Evolutionary conservation across 2,888 invertebrate species (phyloP).

Genomic region (Chloromyia formosa): DNA sequence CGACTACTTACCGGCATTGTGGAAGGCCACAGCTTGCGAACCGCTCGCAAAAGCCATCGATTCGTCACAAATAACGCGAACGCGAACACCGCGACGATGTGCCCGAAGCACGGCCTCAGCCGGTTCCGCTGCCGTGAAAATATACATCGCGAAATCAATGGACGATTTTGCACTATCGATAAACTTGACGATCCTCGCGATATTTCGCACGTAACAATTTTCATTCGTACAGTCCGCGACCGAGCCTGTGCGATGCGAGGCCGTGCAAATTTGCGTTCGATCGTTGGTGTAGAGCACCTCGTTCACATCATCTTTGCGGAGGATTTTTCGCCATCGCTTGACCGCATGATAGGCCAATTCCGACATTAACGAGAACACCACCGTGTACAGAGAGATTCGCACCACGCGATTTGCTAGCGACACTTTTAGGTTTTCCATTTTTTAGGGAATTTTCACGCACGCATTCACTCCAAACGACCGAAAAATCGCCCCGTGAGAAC

Average conservation of each 20-base stretch:
- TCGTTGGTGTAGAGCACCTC: slow-evolving; percentile 46
- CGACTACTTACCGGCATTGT: slow-evolving; percentile 45
- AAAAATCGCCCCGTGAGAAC: background rate
- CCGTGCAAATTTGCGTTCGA: slow-evolving; percentile 43
- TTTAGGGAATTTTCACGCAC: background rate
- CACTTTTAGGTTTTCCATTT: slow-evolving; percentile 21
- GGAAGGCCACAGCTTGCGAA: slow-evolving; percentile 43
- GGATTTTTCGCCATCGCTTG: slow-evolving; percentile 35
- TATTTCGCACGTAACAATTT: slow-evolving; percentile 41
- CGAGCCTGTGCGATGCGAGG: slow-evolving; percentile 2
- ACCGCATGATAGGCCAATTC: slow-evolving; percentile 34
- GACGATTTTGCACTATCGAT: slow-evolving; percentile 43
- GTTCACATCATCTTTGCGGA: slow-evolving; percentile 32
- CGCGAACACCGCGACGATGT: slow-evolving; percentile 41
- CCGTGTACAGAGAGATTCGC: slow-evolving; percentile 17
- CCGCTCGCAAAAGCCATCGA: slow-evolving; percentile 44
- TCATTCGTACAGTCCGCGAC: slow-evolving; percentile 13
- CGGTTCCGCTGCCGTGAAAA: slow-evolving; percentile 44
- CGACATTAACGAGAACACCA: slow-evolving; percentile 17
- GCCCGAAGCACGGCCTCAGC: slow-evolving; percentile 43
- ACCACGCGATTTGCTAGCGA: slow-evolving; percentile 5
- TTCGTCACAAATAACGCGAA: slow-evolving; percentile 47
- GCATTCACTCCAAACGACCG: background rate
- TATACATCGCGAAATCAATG: slow-evolving; percentile 47
- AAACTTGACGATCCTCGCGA: slow-evolving; percentile 31